Conservation (phyloP, 2,113 vertebrate species). For the Dipodomys ordii region DNA sequence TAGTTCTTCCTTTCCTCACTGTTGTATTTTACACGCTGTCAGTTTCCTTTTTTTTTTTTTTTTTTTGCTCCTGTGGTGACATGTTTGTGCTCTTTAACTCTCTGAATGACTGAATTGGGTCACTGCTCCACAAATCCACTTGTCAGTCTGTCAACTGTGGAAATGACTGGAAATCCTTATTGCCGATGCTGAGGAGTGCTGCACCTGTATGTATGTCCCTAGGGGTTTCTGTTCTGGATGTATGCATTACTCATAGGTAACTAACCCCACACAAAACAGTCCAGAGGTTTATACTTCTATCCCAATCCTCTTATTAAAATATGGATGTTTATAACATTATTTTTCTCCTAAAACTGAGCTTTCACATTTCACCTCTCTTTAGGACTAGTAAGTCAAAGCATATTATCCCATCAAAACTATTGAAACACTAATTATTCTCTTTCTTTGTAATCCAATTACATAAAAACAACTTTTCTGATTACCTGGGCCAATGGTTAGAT, state of each 20-base stretch:
- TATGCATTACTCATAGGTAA: neutral
- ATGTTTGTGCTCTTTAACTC: constrained; percentile 51
- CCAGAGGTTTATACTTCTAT: neutral
- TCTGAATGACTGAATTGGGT: constrained; percentile 76
- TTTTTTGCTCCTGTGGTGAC: constrained; percentile 27
- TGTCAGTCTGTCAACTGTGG: constrained; percentile 58
- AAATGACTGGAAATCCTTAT: neutral
- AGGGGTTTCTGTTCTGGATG: neutral
- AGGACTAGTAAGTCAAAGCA: constrained; percentile 7
- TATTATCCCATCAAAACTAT: neutral
- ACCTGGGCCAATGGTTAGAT: neutral
- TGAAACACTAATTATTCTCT: constrained; percentile 4
- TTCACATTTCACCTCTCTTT: neutral
- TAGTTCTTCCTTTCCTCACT: neutral
- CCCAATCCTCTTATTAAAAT: neutral
- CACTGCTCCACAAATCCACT: constrained; percentile 51
- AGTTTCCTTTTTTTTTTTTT: neutral
- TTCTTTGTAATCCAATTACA: constrained; percentile 12
- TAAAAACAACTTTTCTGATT: constrained; percentile 12
- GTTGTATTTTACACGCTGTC: neutral
- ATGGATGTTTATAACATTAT: neutral
- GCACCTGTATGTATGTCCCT: neutral
- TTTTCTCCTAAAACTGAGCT: constrained; percentile 35
- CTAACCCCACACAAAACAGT: neutral
- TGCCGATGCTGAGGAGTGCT: neutral